Conservation (phyloP, 2,888 invertebrate genomes). For the Metallyticus violacea region DNA sequence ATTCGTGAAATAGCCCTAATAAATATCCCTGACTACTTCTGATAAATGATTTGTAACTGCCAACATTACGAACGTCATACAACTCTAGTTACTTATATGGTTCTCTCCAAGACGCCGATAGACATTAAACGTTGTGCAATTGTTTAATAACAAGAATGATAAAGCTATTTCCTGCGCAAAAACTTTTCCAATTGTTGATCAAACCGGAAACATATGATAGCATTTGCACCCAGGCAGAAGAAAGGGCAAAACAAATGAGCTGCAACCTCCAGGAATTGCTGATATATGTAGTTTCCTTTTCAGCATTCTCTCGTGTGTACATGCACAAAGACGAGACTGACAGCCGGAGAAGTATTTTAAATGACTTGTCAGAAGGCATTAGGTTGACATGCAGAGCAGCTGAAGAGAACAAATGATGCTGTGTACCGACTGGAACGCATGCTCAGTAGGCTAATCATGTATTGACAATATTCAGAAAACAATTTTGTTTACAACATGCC, state of each 20-base stretch:
- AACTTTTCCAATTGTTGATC: no score
- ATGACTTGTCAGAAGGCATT: background rate
- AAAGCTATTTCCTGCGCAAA: no score
- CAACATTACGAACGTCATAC: no score
- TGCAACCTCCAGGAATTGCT: background rate
- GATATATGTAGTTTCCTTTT: background rate
- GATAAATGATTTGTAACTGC: no score
- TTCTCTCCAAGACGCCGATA: no score
- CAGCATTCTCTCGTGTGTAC: background rate
- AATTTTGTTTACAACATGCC: constrained; percentile 6
- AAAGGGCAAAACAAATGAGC: background rate
- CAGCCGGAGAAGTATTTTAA: background rate
- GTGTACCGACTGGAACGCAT: background rate
- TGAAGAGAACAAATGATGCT: background rate
- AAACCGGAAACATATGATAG: no score
- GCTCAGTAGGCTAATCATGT: background rate
- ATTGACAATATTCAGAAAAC: background rate
- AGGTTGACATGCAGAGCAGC: background rate
- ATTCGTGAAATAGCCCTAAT: no score
- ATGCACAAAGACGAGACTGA: background rate
- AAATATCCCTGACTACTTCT: no score
- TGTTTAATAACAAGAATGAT: no score
- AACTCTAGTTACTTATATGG: no score
- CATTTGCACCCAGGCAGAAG: no score
- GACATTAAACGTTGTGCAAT: no score